A percentile compares a stretch with the other conserved stretches of the same genome.
phyloP scores from a whole-genome alignment of 1,140 invertebrate species.

The Physella acuta region DNA sequence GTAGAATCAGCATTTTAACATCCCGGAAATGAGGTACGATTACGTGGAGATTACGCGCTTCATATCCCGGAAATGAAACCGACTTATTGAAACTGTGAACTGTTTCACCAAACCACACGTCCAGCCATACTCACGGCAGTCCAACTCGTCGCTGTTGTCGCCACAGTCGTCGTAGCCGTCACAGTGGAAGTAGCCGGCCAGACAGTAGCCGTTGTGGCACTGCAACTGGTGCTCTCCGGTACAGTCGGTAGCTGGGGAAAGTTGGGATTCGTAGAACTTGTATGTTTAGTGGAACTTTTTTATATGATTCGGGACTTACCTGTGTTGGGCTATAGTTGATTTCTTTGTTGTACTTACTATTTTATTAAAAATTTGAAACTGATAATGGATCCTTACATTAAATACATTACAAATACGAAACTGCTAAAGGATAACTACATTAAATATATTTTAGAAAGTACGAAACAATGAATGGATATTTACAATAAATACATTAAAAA shows the following conservation, averaged over 20 bases:
- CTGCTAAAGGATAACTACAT: not conserved
- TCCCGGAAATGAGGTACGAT: no score
- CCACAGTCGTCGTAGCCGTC: constrained; percentile 2
- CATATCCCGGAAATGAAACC: not conserved
- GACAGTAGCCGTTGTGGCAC: not conserved
- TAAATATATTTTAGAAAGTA: no score
- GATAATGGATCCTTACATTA: not conserved
- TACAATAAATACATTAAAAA: no score
- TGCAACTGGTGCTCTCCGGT: not conserved
- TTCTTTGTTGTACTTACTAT: not conserved
- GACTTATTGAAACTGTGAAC: not conserved
- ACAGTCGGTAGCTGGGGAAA: not conserved
- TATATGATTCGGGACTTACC: not conserved
- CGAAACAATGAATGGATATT: no score
- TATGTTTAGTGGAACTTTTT: not conserved
- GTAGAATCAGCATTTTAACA: no score
- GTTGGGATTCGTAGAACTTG: not conserved
- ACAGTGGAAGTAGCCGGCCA: not conserved
- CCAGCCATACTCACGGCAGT: not conserved
- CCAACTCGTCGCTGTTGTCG: not conserved
- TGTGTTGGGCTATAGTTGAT: not conserved
- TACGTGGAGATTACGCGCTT: no score
- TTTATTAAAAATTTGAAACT: not conserved
- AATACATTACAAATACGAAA: not conserved
- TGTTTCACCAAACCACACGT: not conserved